Evolutionary conservation across 2,888 invertebrate species (phyloP).

Genomic region (Dioctria rufipes): DNA sequence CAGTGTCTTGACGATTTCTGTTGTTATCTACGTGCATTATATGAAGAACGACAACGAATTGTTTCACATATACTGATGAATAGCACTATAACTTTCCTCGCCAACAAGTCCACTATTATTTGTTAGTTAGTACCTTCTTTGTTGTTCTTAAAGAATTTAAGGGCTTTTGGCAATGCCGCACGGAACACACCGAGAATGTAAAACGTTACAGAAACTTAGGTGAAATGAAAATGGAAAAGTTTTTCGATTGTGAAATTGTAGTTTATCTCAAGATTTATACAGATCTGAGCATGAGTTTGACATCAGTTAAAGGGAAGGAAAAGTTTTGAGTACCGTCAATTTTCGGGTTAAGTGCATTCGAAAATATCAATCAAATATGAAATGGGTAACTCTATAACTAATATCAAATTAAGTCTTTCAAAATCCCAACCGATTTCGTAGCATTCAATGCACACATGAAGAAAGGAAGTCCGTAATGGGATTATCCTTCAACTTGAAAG

Average conservation of each 20-base stretch:
- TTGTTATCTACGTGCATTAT: slow-evolving; percentile 18
- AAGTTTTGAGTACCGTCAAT: slow-evolving; percentile 29
- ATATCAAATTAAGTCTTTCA: too few species aligned
- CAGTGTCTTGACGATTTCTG: slow-evolving; percentile 17
- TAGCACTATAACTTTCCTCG: not conserved
- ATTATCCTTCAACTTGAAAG: too few species aligned
- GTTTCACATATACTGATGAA: slow-evolving; percentile 9
- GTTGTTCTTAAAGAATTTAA: slow-evolving; percentile 25
- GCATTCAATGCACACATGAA: too few species aligned
- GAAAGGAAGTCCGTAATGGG: too few species aligned
- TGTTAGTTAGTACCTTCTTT: not conserved
- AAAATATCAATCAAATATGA: too few species aligned
- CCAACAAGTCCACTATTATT: slow-evolving; percentile 15
- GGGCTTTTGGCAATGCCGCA: not conserved
- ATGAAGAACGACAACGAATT: not conserved
- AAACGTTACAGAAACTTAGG: not conserved
- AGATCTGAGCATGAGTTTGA: too few species aligned
- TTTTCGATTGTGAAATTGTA: slow-evolving; percentile 23
- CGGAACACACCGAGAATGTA: not conserved
- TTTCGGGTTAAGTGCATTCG: slow-evolving; percentile 11
- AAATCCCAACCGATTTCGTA: too few species aligned
- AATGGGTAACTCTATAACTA: too few species aligned
- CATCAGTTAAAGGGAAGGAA: slow-evolving; percentile 17
- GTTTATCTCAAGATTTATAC: slow-evolving; percentile 18
- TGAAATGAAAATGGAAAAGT: slow-evolving; percentile 14